Percentiles rank a stretch among this genome's conserved stretches.
phyloP scores from a whole-genome alignment of 2,113 vertebrate species.

The Pomatorhinus ruficollis region DNA sequence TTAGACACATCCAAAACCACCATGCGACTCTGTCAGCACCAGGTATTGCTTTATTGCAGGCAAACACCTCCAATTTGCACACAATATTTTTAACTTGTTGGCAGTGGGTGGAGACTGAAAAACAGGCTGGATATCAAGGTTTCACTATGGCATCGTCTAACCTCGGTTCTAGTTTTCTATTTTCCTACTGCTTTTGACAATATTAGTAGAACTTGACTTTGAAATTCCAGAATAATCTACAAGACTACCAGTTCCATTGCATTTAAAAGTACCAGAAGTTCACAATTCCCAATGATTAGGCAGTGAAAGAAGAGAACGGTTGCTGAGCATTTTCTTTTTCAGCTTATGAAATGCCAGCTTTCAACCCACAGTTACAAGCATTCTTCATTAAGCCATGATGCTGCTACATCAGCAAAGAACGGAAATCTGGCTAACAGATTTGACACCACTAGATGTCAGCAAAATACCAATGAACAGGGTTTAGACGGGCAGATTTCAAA shows the following conservation, averaged over 20 bases:
- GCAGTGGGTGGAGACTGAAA: not conserved
- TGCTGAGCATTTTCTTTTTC: not conserved
- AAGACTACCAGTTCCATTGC: not conserved
- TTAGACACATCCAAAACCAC: not conserved
- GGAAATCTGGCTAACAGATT: not conserved
- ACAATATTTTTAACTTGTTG: not conserved
- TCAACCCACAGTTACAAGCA: not conserved
- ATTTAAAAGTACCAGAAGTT: not conserved
- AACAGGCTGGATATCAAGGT: not conserved
- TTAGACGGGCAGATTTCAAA: not conserved
- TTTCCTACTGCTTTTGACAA: not conserved
- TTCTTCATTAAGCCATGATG: not conserved
- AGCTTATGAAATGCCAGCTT: not conserved
- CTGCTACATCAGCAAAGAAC: not conserved
- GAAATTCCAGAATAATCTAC: not conserved
- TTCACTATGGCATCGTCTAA: not conserved
- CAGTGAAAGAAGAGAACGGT: not conserved
- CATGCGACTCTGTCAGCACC: not conserved
- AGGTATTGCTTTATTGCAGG: not conserved
- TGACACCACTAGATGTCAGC: slow-evolving; percentile 78
- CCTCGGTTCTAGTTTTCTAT: not conserved
- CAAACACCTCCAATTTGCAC: not conserved
- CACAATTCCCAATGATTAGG: not conserved
- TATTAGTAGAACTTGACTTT: not conserved
- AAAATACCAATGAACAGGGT: slow-evolving; percentile 64